Conservation (phyloP, 2,888 invertebrate species). For the Sussaba pulchella region DNA sequence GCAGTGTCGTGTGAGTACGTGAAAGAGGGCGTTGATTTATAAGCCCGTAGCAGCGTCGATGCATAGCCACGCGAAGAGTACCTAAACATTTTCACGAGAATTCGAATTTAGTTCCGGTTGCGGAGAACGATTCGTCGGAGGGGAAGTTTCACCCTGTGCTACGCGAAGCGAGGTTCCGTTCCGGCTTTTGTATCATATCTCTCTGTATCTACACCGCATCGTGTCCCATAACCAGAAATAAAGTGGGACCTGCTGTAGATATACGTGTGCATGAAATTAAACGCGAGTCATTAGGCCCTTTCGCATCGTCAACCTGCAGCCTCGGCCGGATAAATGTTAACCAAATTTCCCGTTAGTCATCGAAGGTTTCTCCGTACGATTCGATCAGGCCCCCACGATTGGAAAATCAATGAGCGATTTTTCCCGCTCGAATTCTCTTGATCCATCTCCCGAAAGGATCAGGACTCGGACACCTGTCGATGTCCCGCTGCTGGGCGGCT, state of each 20-base stretch:
- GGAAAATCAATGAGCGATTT: conserved; percentile 56
- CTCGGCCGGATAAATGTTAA: conserved; percentile 25
- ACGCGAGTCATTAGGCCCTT: conserved; percentile 25
- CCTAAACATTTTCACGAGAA: conserved; percentile 50
- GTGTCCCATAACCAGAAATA: conserved; percentile 1
- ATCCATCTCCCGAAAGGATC: conserved; percentile 31
- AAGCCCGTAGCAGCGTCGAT: conserved; percentile 35
- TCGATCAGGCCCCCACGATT: too few species aligned
- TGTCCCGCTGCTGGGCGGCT: conserved; percentile 59
- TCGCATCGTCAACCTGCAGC: conserved; percentile 47
- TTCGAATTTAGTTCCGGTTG: conserved; percentile 64
- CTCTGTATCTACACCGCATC: neutral
- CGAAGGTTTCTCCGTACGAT: neutral
- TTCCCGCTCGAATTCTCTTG: conserved; percentile 52
- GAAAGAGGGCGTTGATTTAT: conserved; percentile 60
- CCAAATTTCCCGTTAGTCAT: neutral
- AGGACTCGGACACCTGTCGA: conserved; percentile 52
- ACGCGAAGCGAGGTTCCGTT: conserved; percentile 62
- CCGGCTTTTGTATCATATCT: conserved; percentile 46
- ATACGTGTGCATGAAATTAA: conserved; percentile 60
- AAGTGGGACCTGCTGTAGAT: conserved; percentile 36
- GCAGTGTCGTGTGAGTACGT: conserved; percentile 27
- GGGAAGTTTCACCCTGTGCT: conserved; percentile 61
- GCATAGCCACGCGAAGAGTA: conserved; percentile 11
- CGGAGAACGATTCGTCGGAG: conserved; percentile 39